These are phyloP conservation scores for Oscheius sp. DNA, from an alignment of 2,888 invertebrate species.

Conservation along the genomic window DNA sequence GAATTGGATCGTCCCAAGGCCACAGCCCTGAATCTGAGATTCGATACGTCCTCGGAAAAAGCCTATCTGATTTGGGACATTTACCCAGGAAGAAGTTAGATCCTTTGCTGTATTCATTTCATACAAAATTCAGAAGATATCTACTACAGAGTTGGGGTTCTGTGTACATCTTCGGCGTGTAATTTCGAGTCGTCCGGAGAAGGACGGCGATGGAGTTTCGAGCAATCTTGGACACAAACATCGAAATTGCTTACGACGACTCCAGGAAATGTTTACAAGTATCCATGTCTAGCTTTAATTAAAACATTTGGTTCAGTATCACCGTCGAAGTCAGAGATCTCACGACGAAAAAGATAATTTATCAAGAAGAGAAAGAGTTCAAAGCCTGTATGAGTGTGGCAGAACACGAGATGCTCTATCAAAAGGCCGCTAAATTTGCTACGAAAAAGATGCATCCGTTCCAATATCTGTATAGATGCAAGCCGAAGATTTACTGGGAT, in stretches of 20 bases:
- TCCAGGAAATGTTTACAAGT: slow-evolving; percentile 23
- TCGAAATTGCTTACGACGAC: slow-evolving; percentile 13
- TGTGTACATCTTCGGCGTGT: background rate
- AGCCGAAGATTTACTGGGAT: slow-evolving; percentile 66
- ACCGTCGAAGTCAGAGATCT: slow-evolving; percentile 27
- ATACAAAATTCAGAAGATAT: slow-evolving; percentile 1
- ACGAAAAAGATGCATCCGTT: slow-evolving; percentile 54
- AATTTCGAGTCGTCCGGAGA: background rate
- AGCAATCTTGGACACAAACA: slow-evolving; percentile 27
- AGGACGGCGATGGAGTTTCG: slow-evolving; percentile 9
- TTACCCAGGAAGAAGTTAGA: slow-evolving; percentile 9
- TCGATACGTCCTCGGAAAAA: slow-evolving; percentile 37
- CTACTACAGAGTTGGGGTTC: background rate
- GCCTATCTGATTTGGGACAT: slow-evolving; percentile 41
- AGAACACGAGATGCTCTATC: slow-evolving; percentile 45
- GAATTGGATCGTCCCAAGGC: background rate
- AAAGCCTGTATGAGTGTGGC: slow-evolving; percentile 49
- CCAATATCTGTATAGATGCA: slow-evolving; percentile 58
- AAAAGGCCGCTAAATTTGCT: slow-evolving; percentile 44
- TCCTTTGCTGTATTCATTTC: background rate
- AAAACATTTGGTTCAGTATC: slow-evolving; percentile 27
- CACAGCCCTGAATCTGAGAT: background rate
- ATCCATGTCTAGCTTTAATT: background rate
- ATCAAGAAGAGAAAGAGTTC: slow-evolving; percentile 37
- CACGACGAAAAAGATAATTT: slow-evolving; percentile 1